Percentiles rank a stretch among this genome's conserved stretches.
Evolutionary conservation across 2,797 vertebrate genomes (phyloP).

Genomic region (Delichon dasypus): DNA sequence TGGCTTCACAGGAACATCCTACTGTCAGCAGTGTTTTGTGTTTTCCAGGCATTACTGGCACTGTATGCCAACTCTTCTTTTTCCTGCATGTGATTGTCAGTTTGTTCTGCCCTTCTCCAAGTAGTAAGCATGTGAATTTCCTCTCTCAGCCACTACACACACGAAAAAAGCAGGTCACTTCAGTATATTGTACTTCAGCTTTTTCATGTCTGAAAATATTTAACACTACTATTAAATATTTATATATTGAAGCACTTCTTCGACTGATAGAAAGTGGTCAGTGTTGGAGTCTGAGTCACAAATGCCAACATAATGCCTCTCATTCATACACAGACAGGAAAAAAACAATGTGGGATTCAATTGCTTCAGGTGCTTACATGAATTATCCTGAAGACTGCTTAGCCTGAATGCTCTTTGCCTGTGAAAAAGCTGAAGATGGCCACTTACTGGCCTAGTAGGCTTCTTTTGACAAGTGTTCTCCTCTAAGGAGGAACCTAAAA

Average conservation of each 20-base stretch:
- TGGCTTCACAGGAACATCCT: slow-evolving; percentile 39
- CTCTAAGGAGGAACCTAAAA: neutral
- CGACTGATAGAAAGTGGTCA: fast-evolving
- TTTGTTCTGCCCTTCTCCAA: slow-evolving; percentile 36
- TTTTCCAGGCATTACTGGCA: slow-evolving; percentile 26
- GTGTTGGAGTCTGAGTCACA: neutral
- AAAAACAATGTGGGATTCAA: neutral
- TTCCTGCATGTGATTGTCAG: neutral
- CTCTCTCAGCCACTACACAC: slow-evolving; percentile 9
- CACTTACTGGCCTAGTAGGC: neutral
- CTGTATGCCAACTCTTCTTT: neutral
- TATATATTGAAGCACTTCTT: neutral
- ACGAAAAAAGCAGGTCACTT: neutral
- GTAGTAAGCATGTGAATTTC: neutral
- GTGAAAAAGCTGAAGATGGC: neutral
- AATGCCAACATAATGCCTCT: neutral
- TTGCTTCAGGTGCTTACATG: neutral
- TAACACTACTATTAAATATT: neutral
- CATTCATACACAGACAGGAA: neutral
- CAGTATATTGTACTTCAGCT: neutral
- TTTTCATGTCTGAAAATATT: neutral
- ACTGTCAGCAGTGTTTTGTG: slow-evolving; percentile 30
- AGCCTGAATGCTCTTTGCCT: neutral
- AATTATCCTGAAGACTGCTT: neutral
- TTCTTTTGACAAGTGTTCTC: neutral